phyloP scores from a whole-genome alignment of 2,888 invertebrate genomes.

The Heliconius sara region DNA sequence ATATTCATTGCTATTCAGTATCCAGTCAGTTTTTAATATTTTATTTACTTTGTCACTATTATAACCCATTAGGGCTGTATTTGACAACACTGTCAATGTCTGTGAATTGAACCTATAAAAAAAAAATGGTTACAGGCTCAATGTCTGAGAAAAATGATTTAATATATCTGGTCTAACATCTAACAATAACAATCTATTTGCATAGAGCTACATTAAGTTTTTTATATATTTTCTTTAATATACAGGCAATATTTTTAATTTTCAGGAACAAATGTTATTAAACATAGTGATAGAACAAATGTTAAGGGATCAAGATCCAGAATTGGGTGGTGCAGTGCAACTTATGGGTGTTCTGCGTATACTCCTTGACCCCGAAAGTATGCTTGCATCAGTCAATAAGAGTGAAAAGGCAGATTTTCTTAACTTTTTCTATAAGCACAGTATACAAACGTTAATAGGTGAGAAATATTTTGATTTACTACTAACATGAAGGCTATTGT shows the following conservation, averaged over 20 bases:
- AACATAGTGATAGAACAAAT: slow-evolving; percentile 99
- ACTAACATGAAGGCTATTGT: background rate
- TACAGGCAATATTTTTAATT: slow-evolving; percentile 46
- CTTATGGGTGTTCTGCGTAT: slow-evolving; percentile 97
- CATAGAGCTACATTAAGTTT: background rate
- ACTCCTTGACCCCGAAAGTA: slow-evolving; percentile 98
- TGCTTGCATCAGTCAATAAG: slow-evolving; percentile 96
- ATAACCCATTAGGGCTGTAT: too few species aligned
- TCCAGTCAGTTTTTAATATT: too few species aligned
- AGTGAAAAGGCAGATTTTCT: slow-evolving; percentile 99
- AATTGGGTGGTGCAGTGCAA: slow-evolving; percentile 98
- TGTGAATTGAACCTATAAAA: too few species aligned
- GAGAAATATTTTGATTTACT: slow-evolving; percentile 56
- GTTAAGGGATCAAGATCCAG: slow-evolving; percentile 98
- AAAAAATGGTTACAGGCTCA: too few species aligned
- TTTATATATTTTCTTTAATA: background rate
- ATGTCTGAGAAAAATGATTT: too few species aligned
- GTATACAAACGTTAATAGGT: slow-evolving; percentile 97
- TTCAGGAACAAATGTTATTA: slow-evolving; percentile 95
- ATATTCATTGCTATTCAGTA: too few species aligned
- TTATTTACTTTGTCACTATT: too few species aligned
- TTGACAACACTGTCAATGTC: background rate
- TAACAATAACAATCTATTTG: too few species aligned
- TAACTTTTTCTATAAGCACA: slow-evolving; percentile 99
- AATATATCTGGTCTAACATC: background rate